Conservation (phyloP, 2,797 vertebrate genomes). For the Macrochelys suwanniensis region DNA sequence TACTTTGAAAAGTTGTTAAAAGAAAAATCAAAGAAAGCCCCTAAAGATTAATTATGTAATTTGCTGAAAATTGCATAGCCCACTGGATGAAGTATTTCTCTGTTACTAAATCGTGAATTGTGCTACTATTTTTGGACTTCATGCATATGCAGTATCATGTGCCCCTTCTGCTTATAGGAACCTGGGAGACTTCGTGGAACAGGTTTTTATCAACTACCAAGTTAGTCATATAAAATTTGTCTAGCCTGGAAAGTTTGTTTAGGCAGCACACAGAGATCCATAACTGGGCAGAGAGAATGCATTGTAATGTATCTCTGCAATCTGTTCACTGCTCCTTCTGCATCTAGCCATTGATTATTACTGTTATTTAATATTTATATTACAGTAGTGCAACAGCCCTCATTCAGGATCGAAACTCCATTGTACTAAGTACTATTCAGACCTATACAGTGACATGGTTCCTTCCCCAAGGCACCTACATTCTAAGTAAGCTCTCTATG, state of each 20-base stretch:
- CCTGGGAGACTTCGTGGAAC: not conserved
- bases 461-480: not conserved
- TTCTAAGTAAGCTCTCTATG: not conserved
- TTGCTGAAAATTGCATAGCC: conserved; percentile 18
- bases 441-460: accelerated
- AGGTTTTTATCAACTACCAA: conserved; percentile 34
- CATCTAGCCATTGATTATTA: not conserved
- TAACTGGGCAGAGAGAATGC: not conserved
- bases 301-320: not conserved
- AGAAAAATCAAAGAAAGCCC: conserved; percentile 34
- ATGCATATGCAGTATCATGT: not conserved
- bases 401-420: not conserved
- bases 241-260: not conserved
- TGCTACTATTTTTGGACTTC: not conserved
- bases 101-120: conserved; percentile 6
- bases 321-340: not conserved
- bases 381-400: not conserved
- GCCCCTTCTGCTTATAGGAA: not conserved
- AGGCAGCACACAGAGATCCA: not conserved
- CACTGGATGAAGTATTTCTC: not conserved
- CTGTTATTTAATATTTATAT: not conserved
- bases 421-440: not conserved
- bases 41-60: conserved; percentile 26
- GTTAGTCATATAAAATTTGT: not conserved
- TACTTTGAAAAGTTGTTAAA: conserved; percentile 35